These are phyloP conservation scores for Parochlus steinenii DNA, from an alignment of 2,888 invertebrate genomes.

Conservation along the genomic window DNA sequence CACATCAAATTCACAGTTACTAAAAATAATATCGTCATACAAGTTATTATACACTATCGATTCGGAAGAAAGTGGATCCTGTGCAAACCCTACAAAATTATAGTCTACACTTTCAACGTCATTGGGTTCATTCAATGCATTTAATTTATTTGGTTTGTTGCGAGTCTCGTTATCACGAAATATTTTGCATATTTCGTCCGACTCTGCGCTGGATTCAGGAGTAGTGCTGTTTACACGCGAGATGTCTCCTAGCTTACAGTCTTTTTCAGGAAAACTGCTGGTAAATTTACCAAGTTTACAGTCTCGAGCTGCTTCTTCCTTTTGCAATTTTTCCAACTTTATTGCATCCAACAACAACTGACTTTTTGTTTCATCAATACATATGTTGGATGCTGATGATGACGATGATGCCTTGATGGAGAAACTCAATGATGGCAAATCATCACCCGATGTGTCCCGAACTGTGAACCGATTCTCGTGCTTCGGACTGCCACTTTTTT, in stretches of 20 bases:
- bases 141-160: constrained; percentile 1
- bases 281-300: constrained; percentile 9
- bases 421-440: neutral
- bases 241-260: no score
- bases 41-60: constrained; percentile 11
- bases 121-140: constrained; percentile 10
- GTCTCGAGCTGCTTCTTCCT: constrained; percentile 12
- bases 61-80: constrained; percentile 12
- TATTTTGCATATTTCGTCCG: constrained; percentile 15
- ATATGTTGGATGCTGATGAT: neutral
- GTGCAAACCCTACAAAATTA: neutral
- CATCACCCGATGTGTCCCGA: no score
- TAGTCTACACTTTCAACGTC: constrained; percentile 13
- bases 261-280: neutral
- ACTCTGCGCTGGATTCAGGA: constrained; percentile 14
- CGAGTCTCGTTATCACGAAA: constrained; percentile 13
- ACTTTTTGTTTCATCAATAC: neutral
- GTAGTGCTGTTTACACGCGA: constrained; percentile 15
- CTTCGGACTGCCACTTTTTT: constrained; percentile 15
- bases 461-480: no score
- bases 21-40: constrained; percentile 8
- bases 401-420: constrained; percentile 3
- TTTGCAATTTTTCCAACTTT: constrained; percentile 3
- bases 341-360: constrained; percentile 5
- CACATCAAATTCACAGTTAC: constrained; percentile 17